These are phyloP conservation scores for Hetaerina titia DNA, from an alignment of 2,888 invertebrate genomes.

Conservation along the genomic window DNA sequence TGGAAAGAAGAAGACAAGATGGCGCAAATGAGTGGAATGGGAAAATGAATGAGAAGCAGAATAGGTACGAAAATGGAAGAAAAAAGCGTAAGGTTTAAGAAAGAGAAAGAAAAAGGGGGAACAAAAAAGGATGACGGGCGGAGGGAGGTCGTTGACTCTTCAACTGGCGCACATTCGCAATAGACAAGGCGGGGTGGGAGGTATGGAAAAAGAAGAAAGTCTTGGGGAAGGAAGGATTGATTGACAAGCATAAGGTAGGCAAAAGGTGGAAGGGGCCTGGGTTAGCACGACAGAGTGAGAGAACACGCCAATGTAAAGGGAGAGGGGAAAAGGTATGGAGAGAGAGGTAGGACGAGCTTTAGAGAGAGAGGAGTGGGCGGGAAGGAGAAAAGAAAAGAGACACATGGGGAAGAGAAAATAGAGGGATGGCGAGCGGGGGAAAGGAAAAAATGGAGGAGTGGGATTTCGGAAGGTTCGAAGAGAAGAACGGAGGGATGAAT, in stretches of 20 bases:
- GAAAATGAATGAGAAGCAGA: too few species aligned
- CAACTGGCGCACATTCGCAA: background rate
- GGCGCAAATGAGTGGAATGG: background rate
- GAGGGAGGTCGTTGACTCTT: conserved; percentile 20
- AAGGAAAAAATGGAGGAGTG: background rate
- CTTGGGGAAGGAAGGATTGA: conserved; percentile 8
- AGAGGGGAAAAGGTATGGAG: background rate
- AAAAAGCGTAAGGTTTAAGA: background rate
- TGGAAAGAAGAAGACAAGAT: background rate
- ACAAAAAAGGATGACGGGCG: background rate
- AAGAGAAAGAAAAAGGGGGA: background rate
- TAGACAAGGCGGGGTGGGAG: background rate
- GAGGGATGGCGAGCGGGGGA: background rate
- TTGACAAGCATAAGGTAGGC: conserved; percentile 23
- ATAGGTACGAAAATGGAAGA: background rate
- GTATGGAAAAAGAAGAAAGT: background rate
- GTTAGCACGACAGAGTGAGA: background rate
- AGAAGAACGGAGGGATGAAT: too few species aligned
- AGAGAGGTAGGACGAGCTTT: background rate
- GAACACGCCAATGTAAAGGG: background rate
- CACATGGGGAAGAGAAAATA: background rate
- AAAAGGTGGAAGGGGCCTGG: background rate
- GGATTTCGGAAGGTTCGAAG: background rate
- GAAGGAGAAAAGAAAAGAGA: background rate
- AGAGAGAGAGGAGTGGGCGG: background rate